Evolutionary conservation across 2,888 invertebrate genomes (phyloP).

Genomic region (Apamea monoglypha): DNA sequence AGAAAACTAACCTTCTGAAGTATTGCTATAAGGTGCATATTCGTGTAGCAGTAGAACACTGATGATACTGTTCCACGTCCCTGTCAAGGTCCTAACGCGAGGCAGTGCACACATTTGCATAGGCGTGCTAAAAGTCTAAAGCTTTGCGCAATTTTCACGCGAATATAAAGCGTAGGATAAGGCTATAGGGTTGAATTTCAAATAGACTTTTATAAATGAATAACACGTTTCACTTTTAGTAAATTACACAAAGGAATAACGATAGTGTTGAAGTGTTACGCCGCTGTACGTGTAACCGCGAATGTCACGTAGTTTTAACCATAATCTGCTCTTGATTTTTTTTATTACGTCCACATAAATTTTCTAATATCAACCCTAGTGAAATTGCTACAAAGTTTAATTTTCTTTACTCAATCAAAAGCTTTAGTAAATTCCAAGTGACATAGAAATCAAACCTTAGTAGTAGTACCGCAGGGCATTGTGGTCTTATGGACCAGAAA

Average conservation of each 20-base stretch:
- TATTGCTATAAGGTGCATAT: conserved; percentile 50
- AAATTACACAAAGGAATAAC: conserved; percentile 77
- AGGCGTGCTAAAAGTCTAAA: conserved; percentile 72
- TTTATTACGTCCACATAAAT: conserved; percentile 63
- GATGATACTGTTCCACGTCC: conserved; percentile 85
- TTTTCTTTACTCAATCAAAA: conserved; percentile 60
- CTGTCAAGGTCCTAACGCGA: conserved; percentile 83
- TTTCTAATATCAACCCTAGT: conserved; percentile 64
- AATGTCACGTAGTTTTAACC: conserved; percentile 80
- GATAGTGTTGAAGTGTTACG: conserved; percentile 81
- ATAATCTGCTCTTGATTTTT: conserved; percentile 77
- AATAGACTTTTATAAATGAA: conserved; percentile 29
- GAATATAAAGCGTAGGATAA: conserved; percentile 60
- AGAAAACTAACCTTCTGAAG: conserved; percentile 58
- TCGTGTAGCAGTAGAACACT: conserved; percentile 63
- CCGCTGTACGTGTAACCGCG: conserved; percentile 81
- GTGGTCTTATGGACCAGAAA: conserved; percentile 64
- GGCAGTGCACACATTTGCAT: conserved; percentile 82
- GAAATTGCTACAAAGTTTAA: conserved; percentile 43
- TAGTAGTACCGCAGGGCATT: conserved; percentile 69
- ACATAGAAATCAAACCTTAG: conserved; percentile 59
- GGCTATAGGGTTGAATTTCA: conserved; percentile 53
- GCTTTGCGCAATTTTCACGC: conserved; percentile 43
- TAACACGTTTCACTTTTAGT: conserved; percentile 64
- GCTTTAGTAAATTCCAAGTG: conserved; percentile 57